Conservation (phyloP, 2,113 vertebrate species). For the Anolis sagrei region DNA sequence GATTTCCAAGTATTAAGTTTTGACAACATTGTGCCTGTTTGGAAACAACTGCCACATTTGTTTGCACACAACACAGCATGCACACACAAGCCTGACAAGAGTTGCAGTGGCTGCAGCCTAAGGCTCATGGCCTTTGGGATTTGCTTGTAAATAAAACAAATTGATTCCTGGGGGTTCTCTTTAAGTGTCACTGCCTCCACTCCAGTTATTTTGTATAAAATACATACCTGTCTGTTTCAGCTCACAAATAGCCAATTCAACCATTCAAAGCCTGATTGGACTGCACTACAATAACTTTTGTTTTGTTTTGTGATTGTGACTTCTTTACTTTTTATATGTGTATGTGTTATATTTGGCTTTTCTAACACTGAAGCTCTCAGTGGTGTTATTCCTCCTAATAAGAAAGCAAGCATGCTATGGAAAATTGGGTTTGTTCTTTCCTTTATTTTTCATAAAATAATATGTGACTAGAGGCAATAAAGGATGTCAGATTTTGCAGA, state of each 20-base stretch:
- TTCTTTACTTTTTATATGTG: background rate
- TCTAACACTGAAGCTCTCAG: background rate
- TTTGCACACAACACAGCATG: slow-evolving; percentile 22
- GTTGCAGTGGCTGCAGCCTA: slow-evolving; percentile 14
- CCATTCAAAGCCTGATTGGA: slow-evolving; percentile 20
- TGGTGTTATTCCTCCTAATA: slow-evolving; percentile 18
- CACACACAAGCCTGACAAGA: slow-evolving; percentile 27
- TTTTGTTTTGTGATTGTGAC: background rate
- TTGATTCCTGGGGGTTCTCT: slow-evolving; percentile 42
- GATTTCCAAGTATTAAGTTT: slow-evolving; percentile 44
- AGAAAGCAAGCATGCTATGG: background rate
- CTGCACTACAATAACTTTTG: slow-evolving; percentile 6
- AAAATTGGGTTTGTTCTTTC: slow-evolving; percentile 10
- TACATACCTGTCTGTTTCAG: slow-evolving; percentile 17
- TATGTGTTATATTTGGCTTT: background rate
- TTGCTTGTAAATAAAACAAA: slow-evolving; percentile 55
- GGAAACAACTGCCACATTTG: slow-evolving; percentile 31
- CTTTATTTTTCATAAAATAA: slow-evolving; percentile 48
- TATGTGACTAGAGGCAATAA: slow-evolving; percentile 25
- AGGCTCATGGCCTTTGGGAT: slow-evolving; percentile 12
- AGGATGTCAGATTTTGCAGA: slow-evolving; percentile 38
- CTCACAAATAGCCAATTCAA: slow-evolving; percentile 33
- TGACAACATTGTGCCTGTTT: slow-evolving; percentile 40
- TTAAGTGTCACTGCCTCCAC: slow-evolving; percentile 10
- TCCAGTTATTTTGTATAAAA: slow-evolving; percentile 33